Conservation (phyloP, 2,888 invertebrate species). For the Ctena decussata region DNA sequence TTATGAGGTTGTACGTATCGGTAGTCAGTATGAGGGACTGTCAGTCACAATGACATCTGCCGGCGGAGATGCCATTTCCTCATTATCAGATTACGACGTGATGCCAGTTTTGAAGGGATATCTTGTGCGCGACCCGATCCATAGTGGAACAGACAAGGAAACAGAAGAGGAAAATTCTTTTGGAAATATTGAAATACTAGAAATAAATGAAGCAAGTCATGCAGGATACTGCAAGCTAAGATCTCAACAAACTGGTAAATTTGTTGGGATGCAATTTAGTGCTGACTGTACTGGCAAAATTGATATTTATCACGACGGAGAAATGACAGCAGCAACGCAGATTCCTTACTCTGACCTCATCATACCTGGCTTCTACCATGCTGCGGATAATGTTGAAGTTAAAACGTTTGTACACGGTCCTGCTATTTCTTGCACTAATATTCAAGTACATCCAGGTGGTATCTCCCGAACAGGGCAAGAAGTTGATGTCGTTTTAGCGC, state of each 20-base stretch:
- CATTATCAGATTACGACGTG: slow-evolving; percentile 3
- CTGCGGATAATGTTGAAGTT: slow-evolving; percentile 1
- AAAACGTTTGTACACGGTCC: slow-evolving; percentile 8
- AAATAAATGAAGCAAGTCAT: slow-evolving; percentile 8
- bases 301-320: slow-evolving; percentile 9
- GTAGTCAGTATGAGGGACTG: slow-evolving; percentile 17
- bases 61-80: background rate
- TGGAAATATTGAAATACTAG: background rate
- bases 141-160: background rate
- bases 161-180: background rate
- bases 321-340: background rate
- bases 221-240: too few relatives aligned
- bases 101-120: slow-evolving; percentile 13
- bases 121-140: background rate
- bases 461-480: background rate
- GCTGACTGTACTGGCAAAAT: slow-evolving; percentile 10
- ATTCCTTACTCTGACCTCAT: background rate
- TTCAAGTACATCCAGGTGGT: slow-evolving; percentile 2
- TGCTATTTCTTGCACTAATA: slow-evolving; percentile 20
- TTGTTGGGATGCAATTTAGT: slow-evolving; percentile 12
- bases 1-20: background rate
- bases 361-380: background rate
- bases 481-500: slow-evolving; percentile 6
- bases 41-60: background rate
- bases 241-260: background rate